Conservation (phyloP, 2,797 vertebrate genomes). For the Aselliscus stoliczkanus region DNA sequence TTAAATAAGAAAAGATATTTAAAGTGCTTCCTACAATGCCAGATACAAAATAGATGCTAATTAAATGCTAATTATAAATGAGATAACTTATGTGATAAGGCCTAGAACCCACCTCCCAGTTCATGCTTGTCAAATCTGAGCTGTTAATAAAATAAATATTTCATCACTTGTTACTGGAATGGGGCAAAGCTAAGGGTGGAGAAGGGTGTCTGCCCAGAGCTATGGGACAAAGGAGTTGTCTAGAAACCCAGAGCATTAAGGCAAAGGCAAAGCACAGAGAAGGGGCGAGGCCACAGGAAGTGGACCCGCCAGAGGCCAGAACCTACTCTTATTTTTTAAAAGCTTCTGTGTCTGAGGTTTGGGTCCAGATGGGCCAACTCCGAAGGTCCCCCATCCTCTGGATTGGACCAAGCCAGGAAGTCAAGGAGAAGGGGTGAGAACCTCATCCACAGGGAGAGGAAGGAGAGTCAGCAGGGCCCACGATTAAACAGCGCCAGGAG, state of each 20-base stretch:
- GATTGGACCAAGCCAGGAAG: background rate
- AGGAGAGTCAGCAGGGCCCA: background rate
- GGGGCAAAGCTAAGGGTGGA: background rate
- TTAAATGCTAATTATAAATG: slow-evolving; percentile 43
- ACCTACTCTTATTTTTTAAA: background rate
- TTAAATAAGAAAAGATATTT: slow-evolving; percentile 30
- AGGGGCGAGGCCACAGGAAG: background rate
- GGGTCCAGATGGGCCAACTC: background rate
- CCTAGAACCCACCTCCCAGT: background rate
- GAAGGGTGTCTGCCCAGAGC: background rate
- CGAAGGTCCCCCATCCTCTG: background rate
- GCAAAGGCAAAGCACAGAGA: background rate
- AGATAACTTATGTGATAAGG: background rate
- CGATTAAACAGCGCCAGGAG: background rate
- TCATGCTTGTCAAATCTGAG: slow-evolving; percentile 12
- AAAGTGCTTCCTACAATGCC: slow-evolving; percentile 21
- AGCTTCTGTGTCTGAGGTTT: background rate
- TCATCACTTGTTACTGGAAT: background rate
- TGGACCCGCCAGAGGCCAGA: background rate
- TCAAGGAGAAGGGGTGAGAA: background rate
- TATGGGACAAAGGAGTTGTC: background rate
- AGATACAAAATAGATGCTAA: slow-evolving; percentile 42
- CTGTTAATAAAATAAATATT: slow-evolving; percentile 4
- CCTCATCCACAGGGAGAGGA: background rate
- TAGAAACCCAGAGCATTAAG: background rate